These are phyloP conservation scores for Harmothoe impar DNA, from an alignment of 2,888 invertebrate species.

Conservation along the genomic window DNA sequence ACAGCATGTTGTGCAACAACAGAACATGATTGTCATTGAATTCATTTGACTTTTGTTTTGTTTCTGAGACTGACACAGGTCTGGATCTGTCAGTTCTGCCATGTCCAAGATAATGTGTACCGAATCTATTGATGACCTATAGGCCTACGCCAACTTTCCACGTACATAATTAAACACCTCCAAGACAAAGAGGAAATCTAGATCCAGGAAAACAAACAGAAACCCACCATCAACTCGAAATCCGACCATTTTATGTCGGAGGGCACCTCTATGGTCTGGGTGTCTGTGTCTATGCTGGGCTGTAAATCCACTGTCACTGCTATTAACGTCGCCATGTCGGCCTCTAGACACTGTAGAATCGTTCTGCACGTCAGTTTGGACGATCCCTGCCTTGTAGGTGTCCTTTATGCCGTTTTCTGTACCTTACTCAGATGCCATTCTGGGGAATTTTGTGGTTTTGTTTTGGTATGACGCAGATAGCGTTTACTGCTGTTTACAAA, in stretches of 20 bases:
- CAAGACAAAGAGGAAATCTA: no score
- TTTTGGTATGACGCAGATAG: conserved; percentile 51
- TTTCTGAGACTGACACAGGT: no score
- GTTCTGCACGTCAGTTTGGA: conserved; percentile 49
- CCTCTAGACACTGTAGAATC: conserved; percentile 38
- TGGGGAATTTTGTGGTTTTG: conserved; percentile 44
- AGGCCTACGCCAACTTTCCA: no score
- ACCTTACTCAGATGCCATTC: background rate
- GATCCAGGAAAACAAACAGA: background rate
- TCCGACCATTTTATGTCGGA: conserved; percentile 69
- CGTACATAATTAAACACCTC: no score
- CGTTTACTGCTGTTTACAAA: background rate
- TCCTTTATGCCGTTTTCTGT: background rate
- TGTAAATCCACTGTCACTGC: conserved; percentile 55
- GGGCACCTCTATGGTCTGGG: conserved; percentile 55
- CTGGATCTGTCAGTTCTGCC: no score
- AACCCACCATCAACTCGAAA: conserved; percentile 69
- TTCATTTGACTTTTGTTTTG: no score
- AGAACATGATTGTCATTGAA: no score
- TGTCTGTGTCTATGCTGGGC: background rate
- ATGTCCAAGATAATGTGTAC: no score
- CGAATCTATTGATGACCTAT: no score
- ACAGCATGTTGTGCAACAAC: no score
- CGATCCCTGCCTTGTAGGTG: background rate
- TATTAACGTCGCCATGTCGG: conserved; percentile 36